Conservation (phyloP, 64 coral and sea anemone genomes). For the Exaiptasia diaphana region DNA sequence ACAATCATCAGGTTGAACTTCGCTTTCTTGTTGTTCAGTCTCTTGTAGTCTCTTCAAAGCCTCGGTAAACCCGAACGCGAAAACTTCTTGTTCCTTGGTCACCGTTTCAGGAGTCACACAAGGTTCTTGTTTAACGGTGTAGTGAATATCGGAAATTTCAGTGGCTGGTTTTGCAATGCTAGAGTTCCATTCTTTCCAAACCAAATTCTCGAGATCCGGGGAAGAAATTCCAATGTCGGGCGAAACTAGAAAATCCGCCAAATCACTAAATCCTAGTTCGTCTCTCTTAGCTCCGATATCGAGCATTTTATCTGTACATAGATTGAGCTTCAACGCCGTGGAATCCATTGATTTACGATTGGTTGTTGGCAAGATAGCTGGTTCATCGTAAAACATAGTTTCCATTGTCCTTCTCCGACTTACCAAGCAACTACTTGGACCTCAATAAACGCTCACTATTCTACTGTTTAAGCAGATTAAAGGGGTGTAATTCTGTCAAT, state of each 20-base stretch:
- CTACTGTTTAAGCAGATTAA: no score
- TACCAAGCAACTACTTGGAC: no score
- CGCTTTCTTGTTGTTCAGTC: conserved; percentile 44
- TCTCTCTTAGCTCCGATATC: conserved; percentile 21
- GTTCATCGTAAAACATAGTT: background rate
- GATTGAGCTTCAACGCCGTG: conserved; percentile 25
- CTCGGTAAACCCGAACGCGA: conserved; percentile 83
- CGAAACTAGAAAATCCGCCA: conserved; percentile 66
- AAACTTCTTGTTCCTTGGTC: conserved; percentile 84
- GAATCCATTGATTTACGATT: background rate
- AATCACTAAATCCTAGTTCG: conserved; percentile 52
- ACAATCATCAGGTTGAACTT: conserved; percentile 5
- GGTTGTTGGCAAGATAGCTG: background rate
- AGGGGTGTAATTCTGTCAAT: no score
- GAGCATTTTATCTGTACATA: conserved; percentile 47
- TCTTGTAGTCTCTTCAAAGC: conserved; percentile 70
- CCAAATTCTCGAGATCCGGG: conserved; percentile 76
- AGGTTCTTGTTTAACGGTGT: conserved; percentile 28
- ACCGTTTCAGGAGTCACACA: conserved; percentile 34
- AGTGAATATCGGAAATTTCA: background rate
- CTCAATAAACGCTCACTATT: no score
- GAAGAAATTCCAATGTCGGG: conserved; percentile 83
- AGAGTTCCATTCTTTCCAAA: conserved; percentile 46
- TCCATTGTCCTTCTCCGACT: no score
- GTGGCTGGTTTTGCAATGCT: background rate